phyloP scores from a whole-genome alignment of 2,888 invertebrate species.

The Pterostichus madidus region DNA sequence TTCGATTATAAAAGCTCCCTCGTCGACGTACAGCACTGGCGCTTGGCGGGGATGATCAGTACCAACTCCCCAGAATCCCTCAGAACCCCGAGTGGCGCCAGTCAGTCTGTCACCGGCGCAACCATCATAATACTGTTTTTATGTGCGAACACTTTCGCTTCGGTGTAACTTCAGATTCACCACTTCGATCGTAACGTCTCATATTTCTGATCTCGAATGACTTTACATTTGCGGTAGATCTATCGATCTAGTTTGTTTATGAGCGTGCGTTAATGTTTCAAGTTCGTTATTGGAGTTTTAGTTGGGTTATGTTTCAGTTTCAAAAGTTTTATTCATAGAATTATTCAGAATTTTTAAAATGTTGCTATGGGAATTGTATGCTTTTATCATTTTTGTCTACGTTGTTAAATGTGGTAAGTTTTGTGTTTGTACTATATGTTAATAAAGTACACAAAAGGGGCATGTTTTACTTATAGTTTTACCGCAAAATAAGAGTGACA shows the following conservation, averaged over 20 bases:
- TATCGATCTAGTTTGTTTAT: no score
- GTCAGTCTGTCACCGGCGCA: constrained; percentile 62
- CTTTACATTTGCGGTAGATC: not conserved
- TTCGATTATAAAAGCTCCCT: no score
- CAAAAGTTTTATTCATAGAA: not conserved
- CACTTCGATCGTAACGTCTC: not conserved
- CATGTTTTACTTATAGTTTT: not conserved
- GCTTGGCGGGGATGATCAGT: constrained; percentile 4
- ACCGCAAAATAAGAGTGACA: no score
- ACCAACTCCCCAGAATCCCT: constrained; percentile 8
- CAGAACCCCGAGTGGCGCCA: constrained; percentile 52
- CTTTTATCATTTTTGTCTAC: constrained; percentile 23
- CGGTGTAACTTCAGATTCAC: not conserved
- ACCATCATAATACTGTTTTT: constrained; percentile 54
- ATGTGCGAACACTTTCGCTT: constrained; percentile 42
- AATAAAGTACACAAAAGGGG: not conserved
- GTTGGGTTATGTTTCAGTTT: not conserved
- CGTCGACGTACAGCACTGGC: not conserved
- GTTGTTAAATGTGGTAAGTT: constrained; percentile 51
- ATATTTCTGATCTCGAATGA: not conserved
- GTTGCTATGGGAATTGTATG: not conserved
- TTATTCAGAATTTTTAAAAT: constrained; percentile 1
- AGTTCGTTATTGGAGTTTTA: constrained; percentile 1
- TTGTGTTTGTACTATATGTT: constrained; percentile 14
- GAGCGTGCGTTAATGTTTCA: not conserved